A percentile compares a stretch with the other conserved stretches of the same genome.
These are phyloP conservation scores for Galemys pyrenaicus DNA, from an alignment of 2,113 vertebrate species.

Conservation along the genomic window DNA sequence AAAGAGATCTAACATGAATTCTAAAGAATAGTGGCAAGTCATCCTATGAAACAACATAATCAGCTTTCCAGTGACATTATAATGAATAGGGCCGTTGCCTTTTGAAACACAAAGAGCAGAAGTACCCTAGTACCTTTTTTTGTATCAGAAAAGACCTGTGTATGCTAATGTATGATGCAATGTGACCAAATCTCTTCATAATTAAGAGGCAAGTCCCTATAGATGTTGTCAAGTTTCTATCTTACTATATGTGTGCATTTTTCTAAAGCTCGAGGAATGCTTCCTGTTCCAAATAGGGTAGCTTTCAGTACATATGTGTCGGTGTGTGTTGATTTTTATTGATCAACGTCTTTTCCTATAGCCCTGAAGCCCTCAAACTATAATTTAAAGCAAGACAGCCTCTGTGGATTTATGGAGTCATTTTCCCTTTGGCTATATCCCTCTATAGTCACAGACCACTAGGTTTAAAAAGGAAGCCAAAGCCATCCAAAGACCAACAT, in stretches of 20 bases:
- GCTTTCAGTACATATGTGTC: conserved; percentile 46
- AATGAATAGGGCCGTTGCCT: conserved; percentile 6
- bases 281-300: conserved; percentile 53
- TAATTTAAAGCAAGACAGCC: conserved; percentile 75
- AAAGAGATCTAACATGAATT: background rate
- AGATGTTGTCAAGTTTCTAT: background rate
- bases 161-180: background rate
- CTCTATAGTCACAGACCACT: conserved; percentile 82
- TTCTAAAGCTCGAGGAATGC: background rate
- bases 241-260: background rate
- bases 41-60: background rate
- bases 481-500: conserved; percentile 80
- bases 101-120: conserved; percentile 18
- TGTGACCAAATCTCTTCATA: background rate
- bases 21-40: background rate
- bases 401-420: conserved; percentile 81
- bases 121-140: conserved; percentile 5
- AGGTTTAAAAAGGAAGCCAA: conserved; percentile 84
- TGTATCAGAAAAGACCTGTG: background rate
- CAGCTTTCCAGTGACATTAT: background rate
- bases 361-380: conserved; percentile 40
- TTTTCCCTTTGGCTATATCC: conserved; percentile 81
- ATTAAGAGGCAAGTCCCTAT: background rate
- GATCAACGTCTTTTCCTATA: conserved; percentile 68
- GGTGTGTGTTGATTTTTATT: conserved; percentile 69